Conservation (phyloP, 2,797 vertebrate species). For the Syngnathus acus region DNA sequence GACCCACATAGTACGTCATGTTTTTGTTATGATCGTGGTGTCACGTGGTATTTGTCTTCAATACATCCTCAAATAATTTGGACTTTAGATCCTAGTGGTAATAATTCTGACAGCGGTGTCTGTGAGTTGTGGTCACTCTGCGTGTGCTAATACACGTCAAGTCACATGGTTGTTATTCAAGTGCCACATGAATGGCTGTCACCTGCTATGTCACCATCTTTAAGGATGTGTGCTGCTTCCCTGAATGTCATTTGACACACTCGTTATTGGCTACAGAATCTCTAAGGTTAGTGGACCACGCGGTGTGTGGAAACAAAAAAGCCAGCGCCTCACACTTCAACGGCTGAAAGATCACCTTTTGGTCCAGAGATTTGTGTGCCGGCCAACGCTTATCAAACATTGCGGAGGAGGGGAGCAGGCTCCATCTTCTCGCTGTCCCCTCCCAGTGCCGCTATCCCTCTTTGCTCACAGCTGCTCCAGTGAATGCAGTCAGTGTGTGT, state of each 20-base stretch:
- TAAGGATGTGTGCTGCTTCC: slow-evolving; percentile 12
- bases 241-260: slow-evolving; percentile 20
- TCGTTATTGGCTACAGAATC: slow-evolving; percentile 14
- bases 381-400: slow-evolving; percentile 28
- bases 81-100: not conserved
- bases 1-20: no score
- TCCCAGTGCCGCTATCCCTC: slow-evolving; percentile 31
- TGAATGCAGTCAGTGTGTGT: slow-evolving; percentile 43
- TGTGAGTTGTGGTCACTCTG: not conserved
- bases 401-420: slow-evolving; percentile 24
- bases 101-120: not conserved
- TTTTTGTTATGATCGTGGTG: no score
- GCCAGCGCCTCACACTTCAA: not conserved
- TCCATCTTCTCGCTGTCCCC: slow-evolving; percentile 23
- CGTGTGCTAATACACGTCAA: not conserved
- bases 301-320: slow-evolving; percentile 11
- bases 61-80: not conserved
- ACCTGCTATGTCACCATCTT: slow-evolving; percentile 9
- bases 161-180: not conserved
- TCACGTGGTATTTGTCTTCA: no score
- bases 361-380: slow-evolving; percentile 1
- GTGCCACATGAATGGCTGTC: not conserved
- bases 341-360: slow-evolving; percentile 12
- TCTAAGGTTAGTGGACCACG: slow-evolving; percentile 14
- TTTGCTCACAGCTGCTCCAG: slow-evolving; percentile 49